Base-by-base conservation (phyloP, 2,888 invertebrate species). In the Diogma glabrata region DNA sequence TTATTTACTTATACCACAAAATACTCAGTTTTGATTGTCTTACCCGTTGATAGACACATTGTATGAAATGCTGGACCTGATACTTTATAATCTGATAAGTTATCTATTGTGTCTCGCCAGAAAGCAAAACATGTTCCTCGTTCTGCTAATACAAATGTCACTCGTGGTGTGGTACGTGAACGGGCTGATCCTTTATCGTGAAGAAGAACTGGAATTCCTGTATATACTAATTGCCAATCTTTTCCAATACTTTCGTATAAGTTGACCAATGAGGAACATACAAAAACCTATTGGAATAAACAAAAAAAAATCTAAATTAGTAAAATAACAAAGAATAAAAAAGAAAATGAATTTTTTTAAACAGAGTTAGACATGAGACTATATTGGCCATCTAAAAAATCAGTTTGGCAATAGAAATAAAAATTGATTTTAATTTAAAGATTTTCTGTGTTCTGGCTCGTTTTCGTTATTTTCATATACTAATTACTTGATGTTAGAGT, bases 81-180 rank as follows among this genome's bases (percentile, higher is more conserved):
- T 14, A 78, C 75, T 64, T 77, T 78, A 72, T 88, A 89, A 52
- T 81, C 77, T 8, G 84, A 82, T 55, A 87, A 70, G 64, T 87
- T 84, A 67, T 87, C 87, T 58, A 89, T 82, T 47, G 79, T 80
- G 67, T 89, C 88, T 57, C 78, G 77, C 88, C 88, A 89, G 19
- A 90, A 69, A 51, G 82, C 81, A 67, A 90, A 87, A 52, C 86
- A 85, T 2, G 87, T 85, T 14, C 88, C 87, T 26, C 83, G 76
- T 64, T 87, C 87, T 3, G 86, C 84, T 49, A 87, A 65, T 3
- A 84, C 75, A 36, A 87, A 76, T 56, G 82, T 80, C 10, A 87
- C 78, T 20, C 79, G 75, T 24, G 84, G 74, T 60, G 81, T 78
- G 54, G 77, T 74, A 52, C 86, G 71, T 17, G 83, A 77, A 51